Evolutionary conservation across 2,888 invertebrate genomes (phyloP).

Genomic region (Alviniconcha strummeri): DNA sequence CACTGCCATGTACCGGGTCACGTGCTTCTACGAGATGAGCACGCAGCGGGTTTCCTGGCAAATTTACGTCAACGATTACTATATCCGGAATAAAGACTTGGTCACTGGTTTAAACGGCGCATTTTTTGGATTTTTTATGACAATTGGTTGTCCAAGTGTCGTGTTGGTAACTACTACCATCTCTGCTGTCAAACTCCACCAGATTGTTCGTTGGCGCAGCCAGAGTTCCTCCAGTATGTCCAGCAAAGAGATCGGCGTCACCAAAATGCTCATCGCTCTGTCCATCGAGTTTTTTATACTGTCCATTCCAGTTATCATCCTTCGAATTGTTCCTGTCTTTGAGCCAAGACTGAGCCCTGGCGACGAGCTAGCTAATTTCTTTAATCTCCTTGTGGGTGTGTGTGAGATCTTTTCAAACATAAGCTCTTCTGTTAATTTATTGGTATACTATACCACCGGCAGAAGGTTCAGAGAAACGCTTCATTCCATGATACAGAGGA

Average conservation of each 20-base stretch:
- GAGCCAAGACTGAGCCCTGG: neutral
- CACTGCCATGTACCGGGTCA: neutral
- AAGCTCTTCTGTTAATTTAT: neutral
- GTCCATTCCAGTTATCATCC: neutral
- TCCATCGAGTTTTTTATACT: neutral
- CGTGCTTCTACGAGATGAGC: neutral
- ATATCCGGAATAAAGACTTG: neutral
- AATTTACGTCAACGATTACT: neutral
- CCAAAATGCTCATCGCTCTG: slow-evolving; percentile 6
- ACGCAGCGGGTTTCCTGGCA: neutral
- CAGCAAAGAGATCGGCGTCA: too few relatives aligned
- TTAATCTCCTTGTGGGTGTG: neutral
- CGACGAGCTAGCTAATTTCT: neutral
- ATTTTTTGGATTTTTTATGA: neutral
- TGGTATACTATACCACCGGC: slow-evolving; percentile 1
- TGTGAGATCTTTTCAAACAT: neutral
- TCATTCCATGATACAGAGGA: neutral
- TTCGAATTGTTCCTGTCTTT: neutral
- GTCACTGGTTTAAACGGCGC: neutral
- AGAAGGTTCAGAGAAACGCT: neutral
- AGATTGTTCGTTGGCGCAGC: neutral
- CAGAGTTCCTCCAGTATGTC: neutral
- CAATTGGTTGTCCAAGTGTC: neutral
- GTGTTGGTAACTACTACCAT: neutral
- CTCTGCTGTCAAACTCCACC: neutral